These are phyloP conservation scores for Ophion obscuratus DNA, from an alignment of 2,888 invertebrate species.

Conservation along the genomic window DNA sequence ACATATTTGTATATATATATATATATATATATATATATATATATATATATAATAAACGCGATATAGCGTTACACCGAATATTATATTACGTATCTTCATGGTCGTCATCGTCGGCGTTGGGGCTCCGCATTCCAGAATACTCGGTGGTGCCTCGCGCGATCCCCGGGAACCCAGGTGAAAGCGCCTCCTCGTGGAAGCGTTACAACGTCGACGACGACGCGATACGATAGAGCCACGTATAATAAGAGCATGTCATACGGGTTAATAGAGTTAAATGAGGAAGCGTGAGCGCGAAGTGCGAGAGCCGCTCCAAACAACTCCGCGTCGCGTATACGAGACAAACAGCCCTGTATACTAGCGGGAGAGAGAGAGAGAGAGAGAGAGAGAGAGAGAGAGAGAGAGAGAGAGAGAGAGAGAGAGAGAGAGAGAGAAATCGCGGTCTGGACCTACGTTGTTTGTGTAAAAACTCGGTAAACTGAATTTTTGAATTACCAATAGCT, in stretches of 20 bases:
- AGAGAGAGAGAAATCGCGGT: too few relatives aligned
- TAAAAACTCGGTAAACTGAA: too few relatives aligned
- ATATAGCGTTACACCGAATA: conserved; percentile 1
- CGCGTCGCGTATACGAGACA: conserved; percentile 5
- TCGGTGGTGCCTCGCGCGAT: conserved; percentile 5
- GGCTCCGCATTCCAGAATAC: neutral
- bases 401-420: too few relatives aligned
- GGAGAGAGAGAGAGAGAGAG: neutral
- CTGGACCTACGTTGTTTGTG: too few relatives aligned
- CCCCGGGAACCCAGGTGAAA: neutral
- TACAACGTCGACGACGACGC: neutral
- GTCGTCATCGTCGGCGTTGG: too few relatives aligned
- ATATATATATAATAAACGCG: neutral
- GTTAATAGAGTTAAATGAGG: conserved; percentile 44
- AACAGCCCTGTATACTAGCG: conserved; percentile 4
- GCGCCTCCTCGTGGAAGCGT: neutral
- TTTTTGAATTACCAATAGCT: too few relatives aligned
- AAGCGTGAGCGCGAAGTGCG: conserved; percentile 11
- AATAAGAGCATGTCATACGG: conserved; percentile 13
- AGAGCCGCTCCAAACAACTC: conserved; percentile 7
- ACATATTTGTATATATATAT: too few relatives aligned
- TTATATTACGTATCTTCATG: conserved; percentile 19
- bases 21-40: too few relatives aligned
- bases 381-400: too few relatives aligned
- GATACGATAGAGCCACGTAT: conserved; percentile 1